Evolutionary conservation across 2,113 vertebrate genomes (phyloP).

Genomic region (Chloropsis cyanopogon): DNA sequence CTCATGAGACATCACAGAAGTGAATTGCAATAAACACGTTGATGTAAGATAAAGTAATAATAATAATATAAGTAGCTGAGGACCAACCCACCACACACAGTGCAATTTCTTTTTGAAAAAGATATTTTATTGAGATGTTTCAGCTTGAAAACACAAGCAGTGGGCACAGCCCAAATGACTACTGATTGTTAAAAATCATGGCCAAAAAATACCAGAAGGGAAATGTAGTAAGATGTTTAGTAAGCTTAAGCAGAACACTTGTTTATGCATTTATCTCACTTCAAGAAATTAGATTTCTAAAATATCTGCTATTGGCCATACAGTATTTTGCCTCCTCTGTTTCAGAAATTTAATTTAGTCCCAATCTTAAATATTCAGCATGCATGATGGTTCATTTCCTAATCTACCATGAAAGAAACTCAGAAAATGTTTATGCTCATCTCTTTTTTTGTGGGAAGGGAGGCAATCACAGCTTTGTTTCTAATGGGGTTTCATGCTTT

Average conservation of each 20-base stretch:
- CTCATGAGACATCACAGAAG: neutral
- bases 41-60: neutral
- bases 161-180: neutral
- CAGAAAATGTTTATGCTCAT: constrained; percentile 1
- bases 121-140: neutral
- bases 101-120: neutral
- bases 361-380: neutral
- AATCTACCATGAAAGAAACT: constrained; percentile 25
- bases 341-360: constrained; percentile 13
- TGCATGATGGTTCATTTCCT: neutral
- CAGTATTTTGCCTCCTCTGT: neutral
- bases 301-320: neutral
- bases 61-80: neutral
- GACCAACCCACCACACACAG: rapidly evolving
- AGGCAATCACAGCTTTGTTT: constrained; percentile 14
- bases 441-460: neutral
- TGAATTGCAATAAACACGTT: neutral
- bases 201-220: neutral
- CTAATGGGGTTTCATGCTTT: constrained; percentile 28
- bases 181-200: neutral
- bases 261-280: neutral
- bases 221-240: neutral
- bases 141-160: neutral
- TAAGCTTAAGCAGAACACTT: neutral
- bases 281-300: neutral